Conservation (phyloP, 2,888 invertebrate genomes). For the Phanerotoma sp. region DNA sequence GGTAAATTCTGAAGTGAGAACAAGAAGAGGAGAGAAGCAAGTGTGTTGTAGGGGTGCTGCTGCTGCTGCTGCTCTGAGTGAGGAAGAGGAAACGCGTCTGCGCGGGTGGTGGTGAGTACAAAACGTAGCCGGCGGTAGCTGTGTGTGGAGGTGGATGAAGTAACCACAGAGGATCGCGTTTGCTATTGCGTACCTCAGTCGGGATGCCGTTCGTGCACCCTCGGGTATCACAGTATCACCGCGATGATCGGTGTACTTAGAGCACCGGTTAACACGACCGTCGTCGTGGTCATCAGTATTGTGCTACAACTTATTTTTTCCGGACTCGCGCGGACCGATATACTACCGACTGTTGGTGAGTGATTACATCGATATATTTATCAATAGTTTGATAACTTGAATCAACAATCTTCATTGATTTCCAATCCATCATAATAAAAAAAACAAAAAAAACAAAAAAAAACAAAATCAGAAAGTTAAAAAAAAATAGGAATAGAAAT, state of each 20-base stretch:
- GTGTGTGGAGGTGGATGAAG: neutral
- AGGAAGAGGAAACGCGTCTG: neutral
- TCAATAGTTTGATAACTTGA: no score
- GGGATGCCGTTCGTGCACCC: constrained; percentile 56
- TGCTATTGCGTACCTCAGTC: constrained; percentile 49
- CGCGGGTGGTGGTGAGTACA: constrained; percentile 12
- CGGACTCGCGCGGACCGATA: constrained; percentile 39
- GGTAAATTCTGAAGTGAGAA: constrained; percentile 1
- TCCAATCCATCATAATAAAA: no score
- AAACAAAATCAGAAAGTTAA: no score
- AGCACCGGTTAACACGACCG: constrained; percentile 35
- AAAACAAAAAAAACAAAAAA: no score
- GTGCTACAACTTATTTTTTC: constrained; percentile 32
- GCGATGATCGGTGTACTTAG: constrained; percentile 50
- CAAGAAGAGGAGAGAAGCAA: constrained; percentile 9
- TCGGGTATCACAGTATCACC: constrained; percentile 44
- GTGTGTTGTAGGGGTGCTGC: no score
- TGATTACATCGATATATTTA: constrained; percentile 26
- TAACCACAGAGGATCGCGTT: constrained; percentile 4
- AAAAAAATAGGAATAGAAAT: no score
- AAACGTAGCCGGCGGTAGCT: constrained; percentile 1
- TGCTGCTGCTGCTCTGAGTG: no score
- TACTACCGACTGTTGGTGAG: constrained; percentile 43
- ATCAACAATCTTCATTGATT: no score
- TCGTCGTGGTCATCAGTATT: constrained; percentile 26